Conservation (phyloP, 2,888 invertebrate species). For the Dinocampus coccinellae region DNA sequence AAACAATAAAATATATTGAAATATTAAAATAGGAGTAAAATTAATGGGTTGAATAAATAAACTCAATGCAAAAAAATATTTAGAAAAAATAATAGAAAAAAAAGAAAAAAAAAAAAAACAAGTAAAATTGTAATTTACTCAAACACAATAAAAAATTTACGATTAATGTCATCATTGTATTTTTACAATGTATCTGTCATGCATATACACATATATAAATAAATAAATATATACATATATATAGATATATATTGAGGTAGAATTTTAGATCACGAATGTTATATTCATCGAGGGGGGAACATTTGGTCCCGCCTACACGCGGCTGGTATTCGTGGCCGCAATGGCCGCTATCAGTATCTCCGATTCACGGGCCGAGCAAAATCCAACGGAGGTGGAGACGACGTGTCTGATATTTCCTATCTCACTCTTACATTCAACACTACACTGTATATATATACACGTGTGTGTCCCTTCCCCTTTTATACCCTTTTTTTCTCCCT, state of each 20-base stretch:
- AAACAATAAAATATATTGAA: too few species aligned
- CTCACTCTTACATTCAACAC: conserved; percentile 30
- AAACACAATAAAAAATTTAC: neutral
- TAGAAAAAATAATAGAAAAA: neutral
- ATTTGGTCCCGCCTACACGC: conserved; percentile 67
- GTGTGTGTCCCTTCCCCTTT: conserved; percentile 32
- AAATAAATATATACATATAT: conserved; percentile 12
- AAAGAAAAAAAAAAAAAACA: too few species aligned
- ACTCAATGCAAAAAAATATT: neutral
- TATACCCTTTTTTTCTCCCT: conserved; percentile 23
- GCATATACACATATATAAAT: too few species aligned
- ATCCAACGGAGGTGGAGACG: conserved; percentile 63
- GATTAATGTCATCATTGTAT: neutral
- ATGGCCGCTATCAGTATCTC: conserved; percentile 66
- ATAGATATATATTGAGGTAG: conserved; percentile 15
- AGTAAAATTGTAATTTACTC: neutral
- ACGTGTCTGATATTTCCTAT: conserved; percentile 56
- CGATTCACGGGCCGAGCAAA: conserved; percentile 52
- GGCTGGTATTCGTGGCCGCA: conserved; percentile 61
- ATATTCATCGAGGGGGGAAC: conserved; percentile 37
- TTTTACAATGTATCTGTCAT: neutral
- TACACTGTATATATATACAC: conserved; percentile 37
- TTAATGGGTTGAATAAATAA: too few species aligned
- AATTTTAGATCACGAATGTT: neutral
- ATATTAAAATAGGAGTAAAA: too few species aligned